These are phyloP conservation scores for Catalaphyllia jardinei DNA, from an alignment of 64 coral and sea anemone genomes.

Conservation along the genomic window DNA sequence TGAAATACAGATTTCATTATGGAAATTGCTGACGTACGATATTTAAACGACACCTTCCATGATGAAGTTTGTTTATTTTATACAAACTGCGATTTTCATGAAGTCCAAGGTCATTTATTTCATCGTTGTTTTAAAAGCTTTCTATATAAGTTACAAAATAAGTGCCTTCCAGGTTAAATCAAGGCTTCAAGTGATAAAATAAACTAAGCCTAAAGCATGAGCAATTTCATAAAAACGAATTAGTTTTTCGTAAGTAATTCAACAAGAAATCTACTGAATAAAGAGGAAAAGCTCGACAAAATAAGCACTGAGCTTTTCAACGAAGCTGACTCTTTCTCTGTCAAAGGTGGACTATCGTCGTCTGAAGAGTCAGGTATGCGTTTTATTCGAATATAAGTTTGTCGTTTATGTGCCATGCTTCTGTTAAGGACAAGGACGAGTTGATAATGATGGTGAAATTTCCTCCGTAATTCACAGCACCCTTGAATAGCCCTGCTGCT, in stretches of 20 bases:
- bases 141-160: slow-evolving; percentile 30
- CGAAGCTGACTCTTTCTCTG: slow-evolving; percentile 45
- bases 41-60: too few species aligned
- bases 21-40: too few species aligned
- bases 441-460: slow-evolving; percentile 27
- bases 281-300: slow-evolving; percentile 35
- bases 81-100: too few species aligned
- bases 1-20: too few species aligned
- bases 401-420: not conserved
- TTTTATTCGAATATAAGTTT: slow-evolving; percentile 53
- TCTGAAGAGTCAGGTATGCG: slow-evolving; percentile 29
- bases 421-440: slow-evolving; percentile 20
- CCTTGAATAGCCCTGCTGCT: slow-evolving; percentile 30
- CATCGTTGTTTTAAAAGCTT: not conserved
- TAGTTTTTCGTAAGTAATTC: slow-evolving; percentile 9
- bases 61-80: too few species aligned
- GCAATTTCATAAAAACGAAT: slow-evolving; percentile 11
- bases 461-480: not conserved
- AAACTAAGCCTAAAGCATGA: slow-evolving; percentile 33
- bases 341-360: slow-evolving; percentile 44
- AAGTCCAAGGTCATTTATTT: not conserved
- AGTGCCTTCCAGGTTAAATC: slow-evolving; percentile 36
- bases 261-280: slow-evolving; percentile 23
- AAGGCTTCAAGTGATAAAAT: slow-evolving; percentile 37
- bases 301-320: not conserved